Base-by-base conservation (phyloP, 2,797 vertebrate species). In the Cephalopachus bancanus region DNA sequence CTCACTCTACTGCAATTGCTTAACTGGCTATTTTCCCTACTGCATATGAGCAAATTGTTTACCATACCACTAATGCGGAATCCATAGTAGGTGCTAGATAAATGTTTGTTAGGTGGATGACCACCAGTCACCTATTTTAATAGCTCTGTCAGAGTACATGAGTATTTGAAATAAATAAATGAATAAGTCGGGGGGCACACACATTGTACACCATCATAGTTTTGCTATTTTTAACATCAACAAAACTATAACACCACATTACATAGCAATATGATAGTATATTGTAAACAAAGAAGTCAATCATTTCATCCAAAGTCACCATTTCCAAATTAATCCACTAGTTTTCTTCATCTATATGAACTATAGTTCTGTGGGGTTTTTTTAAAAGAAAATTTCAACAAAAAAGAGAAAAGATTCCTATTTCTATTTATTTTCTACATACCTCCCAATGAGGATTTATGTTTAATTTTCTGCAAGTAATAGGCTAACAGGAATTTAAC, bases 151-250 rank as follows among this genome's bases (percentile, higher is more conserved):
- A 65, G 28, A 59, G 12, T 6, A 85, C 10, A 74, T 85, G 19
- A 94, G 83, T 37, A 84, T 60, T 30, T 79, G 67, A 92, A 72
- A 76, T 69, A 53, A 90, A 44, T 16, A 76, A 91, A 81, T 69
- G 64, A n/a, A 78, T 57, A 30, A 33, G 33, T 53, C 30, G 33
- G 17, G 33, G 15, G 15, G 15, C 62, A 83, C 7, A n/a, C 59
- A n/a, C 14, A 59, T 55, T n/a, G 71, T 28, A 37, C 1, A 57
- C 22, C 49, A 76, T 5, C 37, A 55, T 26, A 76, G 65, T 55
- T 91, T 33, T 92, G 26, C 24, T 86, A 74, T 14, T 72, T 91
- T 92, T 88, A 95, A n/a, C 7, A 74, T 59, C 75, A 86, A 83
- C 28, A 28, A 76, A 94, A 20, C 26, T 5, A 51, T 57, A 33